Conservation (phyloP, 2,888 invertebrate species). For the Cerceris rybyensis region DNA sequence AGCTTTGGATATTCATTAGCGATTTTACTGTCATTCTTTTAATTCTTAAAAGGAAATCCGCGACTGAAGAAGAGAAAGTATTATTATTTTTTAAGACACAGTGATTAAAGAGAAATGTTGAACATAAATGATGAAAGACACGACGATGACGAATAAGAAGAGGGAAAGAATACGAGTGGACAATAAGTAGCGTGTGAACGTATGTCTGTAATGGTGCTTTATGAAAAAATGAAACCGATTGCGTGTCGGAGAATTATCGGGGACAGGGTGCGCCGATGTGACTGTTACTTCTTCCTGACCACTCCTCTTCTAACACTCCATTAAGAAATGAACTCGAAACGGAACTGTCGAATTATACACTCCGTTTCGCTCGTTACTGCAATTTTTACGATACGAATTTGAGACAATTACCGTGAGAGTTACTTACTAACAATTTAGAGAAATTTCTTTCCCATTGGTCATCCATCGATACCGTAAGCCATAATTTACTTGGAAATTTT, state of each 20-base stretch:
- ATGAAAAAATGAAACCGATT: constrained; percentile 44
- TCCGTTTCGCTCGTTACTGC: constrained; percentile 44
- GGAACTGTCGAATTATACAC: constrained; percentile 52
- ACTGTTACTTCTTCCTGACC: constrained; percentile 57
- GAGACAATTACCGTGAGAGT: background rate
- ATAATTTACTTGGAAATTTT: too few species aligned
- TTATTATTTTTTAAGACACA: too few species aligned
- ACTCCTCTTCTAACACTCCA: constrained; percentile 54
- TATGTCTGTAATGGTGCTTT: background rate
- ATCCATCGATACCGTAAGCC: too few species aligned
- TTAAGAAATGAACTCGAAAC: constrained; percentile 55
- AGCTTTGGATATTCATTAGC: too few species aligned
- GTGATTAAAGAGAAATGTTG: too few species aligned
- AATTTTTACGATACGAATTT: constrained; percentile 31
- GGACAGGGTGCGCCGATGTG: constrained; percentile 56
- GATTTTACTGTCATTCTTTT: too few species aligned
- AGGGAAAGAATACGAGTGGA: too few species aligned
- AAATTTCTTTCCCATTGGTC: too few species aligned
- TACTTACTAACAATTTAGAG: background rate
- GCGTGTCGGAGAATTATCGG: constrained; percentile 48
- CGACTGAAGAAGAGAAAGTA: too few species aligned
- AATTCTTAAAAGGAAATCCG: too few species aligned
- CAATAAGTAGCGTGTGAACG: background rate
- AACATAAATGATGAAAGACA: background rate
- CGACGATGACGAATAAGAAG: too few species aligned